Base-by-base conservation (phyloP, 2,113 vertebrate species). In the Festucalex cinctus region DNA sequence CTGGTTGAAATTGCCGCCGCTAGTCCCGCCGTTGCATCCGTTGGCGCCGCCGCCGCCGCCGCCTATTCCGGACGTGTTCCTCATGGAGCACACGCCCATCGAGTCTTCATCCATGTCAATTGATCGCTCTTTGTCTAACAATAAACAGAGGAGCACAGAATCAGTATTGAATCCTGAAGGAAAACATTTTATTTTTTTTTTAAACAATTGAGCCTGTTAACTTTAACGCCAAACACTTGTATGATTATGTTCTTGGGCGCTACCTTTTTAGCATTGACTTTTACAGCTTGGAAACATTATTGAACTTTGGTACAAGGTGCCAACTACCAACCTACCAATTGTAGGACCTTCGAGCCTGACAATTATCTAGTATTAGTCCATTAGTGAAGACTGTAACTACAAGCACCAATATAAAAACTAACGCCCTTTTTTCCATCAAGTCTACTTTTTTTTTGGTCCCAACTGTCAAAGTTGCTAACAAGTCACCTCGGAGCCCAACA, bases 31-130 rank as follows among this genome's bases (percentile, higher is more conserved):
- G 37, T 85, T 79, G 73, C 84, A 75, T 62, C 79, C 85, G 49
- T 65, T 83, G 65, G 59, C 70, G 44, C 69, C 78, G 66, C 39
- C 66, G 75, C 32, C 80, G 71, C 41, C 65, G 77, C 53, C 82
- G 69, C 72, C 71, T 64, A 76, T 26, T 79, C 76, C 89, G 71
- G 56, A 75, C 35, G 86, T 74, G 44, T 76, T 88, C 71, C 88
- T 90, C 76, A 89, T 65, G 70, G 87, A 63, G 70, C 90, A 87
- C 36, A 85, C 89, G 53, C 85, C 84, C 65, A 86, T 6, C 14
- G 89, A 90, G 73, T 91, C 89, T 73, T 91, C 91, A 32, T 92
- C 91, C 22, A 90, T 68, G 57, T 93, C 90, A 69, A 85, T 61
- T 5, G 71, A 60, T 66, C 88, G 83, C 51, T 91, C 89, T 85